Percentiles rank a stretch among this genome's conserved stretches.
phyloP scores from a whole-genome alignment of 2,888 invertebrate genomes.

The Spisula solida region DNA sequence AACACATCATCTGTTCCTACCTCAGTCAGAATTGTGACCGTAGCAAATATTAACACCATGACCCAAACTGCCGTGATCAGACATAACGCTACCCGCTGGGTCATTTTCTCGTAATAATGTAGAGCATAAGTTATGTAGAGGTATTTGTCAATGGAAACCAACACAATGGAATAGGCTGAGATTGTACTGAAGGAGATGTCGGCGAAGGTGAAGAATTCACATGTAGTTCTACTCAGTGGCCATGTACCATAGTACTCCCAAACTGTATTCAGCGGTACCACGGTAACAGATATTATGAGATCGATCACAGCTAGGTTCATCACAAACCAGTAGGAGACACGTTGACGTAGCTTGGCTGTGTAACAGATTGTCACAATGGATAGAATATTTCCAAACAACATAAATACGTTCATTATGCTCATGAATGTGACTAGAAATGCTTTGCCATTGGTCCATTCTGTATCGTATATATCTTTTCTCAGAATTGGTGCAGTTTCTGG shows the following conservation, averaged over 20 bases:
- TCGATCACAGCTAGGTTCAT: slow-evolving; percentile 75
- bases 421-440: slow-evolving; percentile 66
- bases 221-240: slow-evolving; percentile 68
- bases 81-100: slow-evolving; percentile 53
- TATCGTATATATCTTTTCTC: slow-evolving; percentile 67
- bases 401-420: slow-evolving; percentile 70
- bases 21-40: slow-evolving; percentile 68
- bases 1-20: slow-evolving; percentile 64
- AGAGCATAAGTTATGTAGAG: slow-evolving; percentile 75
- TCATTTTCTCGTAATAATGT: slow-evolving; percentile 71
- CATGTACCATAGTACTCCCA: slow-evolving; percentile 76
- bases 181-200: slow-evolving; percentile 75
- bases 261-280: slow-evolving; percentile 75
- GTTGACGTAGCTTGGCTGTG: slow-evolving; percentile 61
- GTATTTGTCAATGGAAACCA: slow-evolving; percentile 77
- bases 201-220: slow-evolving; percentile 72
- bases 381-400: slow-evolving; percentile 73
- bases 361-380: slow-evolving; percentile 75
- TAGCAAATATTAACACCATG: slow-evolving; percentile 68
- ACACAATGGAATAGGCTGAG: slow-evolving; percentile 75
- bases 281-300: slow-evolving; percentile 69
- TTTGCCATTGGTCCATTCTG: slow-evolving; percentile 66
- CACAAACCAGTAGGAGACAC: slow-evolving; percentile 77
- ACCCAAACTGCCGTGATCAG: slow-evolving; percentile 71
- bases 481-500: slow-evolving; percentile 48